These are phyloP conservation scores for Lithobates pipiens DNA, from an alignment of 2,797 vertebrate genomes.

Conservation along the genomic window DNA sequence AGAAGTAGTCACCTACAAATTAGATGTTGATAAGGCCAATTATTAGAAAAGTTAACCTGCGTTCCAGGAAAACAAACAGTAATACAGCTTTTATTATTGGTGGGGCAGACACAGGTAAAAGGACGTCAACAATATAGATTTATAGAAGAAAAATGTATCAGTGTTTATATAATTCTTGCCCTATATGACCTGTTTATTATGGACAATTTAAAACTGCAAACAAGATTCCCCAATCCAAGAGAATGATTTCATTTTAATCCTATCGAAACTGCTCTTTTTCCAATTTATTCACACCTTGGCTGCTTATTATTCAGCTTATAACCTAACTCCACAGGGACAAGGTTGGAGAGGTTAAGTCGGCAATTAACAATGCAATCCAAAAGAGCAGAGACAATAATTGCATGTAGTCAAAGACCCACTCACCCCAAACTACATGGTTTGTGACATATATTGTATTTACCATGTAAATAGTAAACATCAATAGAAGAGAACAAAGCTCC, in stretches of 20 bases:
- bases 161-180: not conserved
- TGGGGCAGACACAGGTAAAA: no score
- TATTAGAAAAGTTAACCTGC: not conserved
- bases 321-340: conserved; percentile 4
- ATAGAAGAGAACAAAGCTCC: not conserved
- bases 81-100: no score
- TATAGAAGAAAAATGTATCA: no score
- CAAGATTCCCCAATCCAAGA: not conserved
- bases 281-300: not conserved
- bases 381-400: not conserved
- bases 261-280: not conserved
- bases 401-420: not conserved
- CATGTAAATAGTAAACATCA: not conserved
- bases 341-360: not conserved
- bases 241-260: not conserved
- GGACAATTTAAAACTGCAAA: not conserved
- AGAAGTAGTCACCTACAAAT: no score
- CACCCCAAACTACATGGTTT: not conserved
- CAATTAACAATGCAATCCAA: conserved; percentile 1
- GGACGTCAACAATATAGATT: no score
- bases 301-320: not conserved
- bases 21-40: no score
- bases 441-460: not conserved
- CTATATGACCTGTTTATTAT: not conserved
- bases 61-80: no score